Conservation (phyloP, 37 sponge, comb jelly and placozoan genomes). For the Ianthella basta region DNA sequence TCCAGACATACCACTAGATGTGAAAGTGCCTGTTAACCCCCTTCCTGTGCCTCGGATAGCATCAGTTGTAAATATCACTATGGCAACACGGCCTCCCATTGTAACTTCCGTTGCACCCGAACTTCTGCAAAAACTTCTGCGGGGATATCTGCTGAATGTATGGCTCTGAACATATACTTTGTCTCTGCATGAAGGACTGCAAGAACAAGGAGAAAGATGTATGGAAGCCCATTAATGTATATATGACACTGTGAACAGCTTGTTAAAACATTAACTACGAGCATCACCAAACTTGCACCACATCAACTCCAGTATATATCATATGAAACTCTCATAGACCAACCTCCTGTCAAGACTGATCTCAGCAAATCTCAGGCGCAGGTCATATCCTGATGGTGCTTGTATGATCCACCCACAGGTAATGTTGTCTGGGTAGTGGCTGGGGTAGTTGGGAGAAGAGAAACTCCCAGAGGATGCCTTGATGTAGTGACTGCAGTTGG, state of each 20-base stretch:
- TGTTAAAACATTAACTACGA: no score
- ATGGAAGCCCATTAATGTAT: neutral
- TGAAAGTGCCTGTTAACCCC: neutral
- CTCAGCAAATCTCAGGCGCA: neutral
- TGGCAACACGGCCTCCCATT: neutral
- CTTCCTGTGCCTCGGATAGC: neutral
- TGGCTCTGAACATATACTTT: neutral
- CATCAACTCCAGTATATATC: neutral
- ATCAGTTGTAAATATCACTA: constrained; percentile 11
- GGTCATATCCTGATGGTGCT: neutral
- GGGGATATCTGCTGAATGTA: neutral
- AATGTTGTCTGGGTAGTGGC: neutral
- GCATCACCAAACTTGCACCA: neutral
- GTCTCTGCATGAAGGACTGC: neutral
- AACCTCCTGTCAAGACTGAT: neutral
- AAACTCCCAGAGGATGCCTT: neutral
- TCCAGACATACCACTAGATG: neutral
- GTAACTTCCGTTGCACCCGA: neutral
- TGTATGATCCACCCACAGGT: constrained; percentile 33
- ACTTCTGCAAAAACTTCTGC: neutral
- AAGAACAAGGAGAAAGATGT: no score
- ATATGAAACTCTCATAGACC: neutral
- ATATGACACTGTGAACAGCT: neutral
- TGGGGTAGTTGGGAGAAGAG: constrained; percentile 7
- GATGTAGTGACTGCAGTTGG: neutral